Evolutionary conservation across 2,888 invertebrate species (phyloP), one percentile per base, ranked within the genome.

Genomic region (Agelastica alni): DNA sequence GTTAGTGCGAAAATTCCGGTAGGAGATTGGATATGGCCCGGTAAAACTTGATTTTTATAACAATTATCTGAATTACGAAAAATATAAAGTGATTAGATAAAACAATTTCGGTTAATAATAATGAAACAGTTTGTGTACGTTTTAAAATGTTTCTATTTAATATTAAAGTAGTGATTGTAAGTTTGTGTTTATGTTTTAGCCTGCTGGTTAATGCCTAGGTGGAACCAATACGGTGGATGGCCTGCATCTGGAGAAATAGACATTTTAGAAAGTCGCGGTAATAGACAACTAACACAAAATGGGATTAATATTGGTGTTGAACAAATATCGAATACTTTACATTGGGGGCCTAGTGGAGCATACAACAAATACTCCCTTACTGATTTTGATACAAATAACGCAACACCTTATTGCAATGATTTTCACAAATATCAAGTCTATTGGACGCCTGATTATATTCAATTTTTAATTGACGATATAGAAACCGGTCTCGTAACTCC

Each of bases 161-260:
- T 34, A 12, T 34, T 13, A 12, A 6, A 34, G 7, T 41, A 1
- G 6, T 14, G 17, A 31, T 20, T 0, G 6, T 22, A 34, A 12
- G 3, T 7, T 4, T 10, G 2, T 17, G 2, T 49, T 14, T 36
- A 4, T 45, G 64, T 65, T 68, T n/a, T 69, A 86, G 87, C 87
- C 17, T 82, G 88, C 60, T 88, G 87, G 88, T 69, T 89, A 74
- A 77, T 86, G 79, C 88, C 89, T 0, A 77, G 80, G 1, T 71
- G 79, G 67, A 84, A 85, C 66, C 72, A 70, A 0, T 89, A 88
- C 69, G 87, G 87, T 2, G 73, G 77, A 1, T 88, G 88, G 88
- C 88, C 88, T 2, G 72, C 83, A 4, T 87, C 87, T 12, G 89
- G 88, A 3, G 88, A 88, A 77, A 88, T 89, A 54, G 87, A 88